A percentile compares a stretch with the other conserved stretches of the same genome.
These are phyloP conservation scores for Fulica atra DNA, from an alignment of 2,113 vertebrate genomes.

Conservation along the genomic window DNA sequence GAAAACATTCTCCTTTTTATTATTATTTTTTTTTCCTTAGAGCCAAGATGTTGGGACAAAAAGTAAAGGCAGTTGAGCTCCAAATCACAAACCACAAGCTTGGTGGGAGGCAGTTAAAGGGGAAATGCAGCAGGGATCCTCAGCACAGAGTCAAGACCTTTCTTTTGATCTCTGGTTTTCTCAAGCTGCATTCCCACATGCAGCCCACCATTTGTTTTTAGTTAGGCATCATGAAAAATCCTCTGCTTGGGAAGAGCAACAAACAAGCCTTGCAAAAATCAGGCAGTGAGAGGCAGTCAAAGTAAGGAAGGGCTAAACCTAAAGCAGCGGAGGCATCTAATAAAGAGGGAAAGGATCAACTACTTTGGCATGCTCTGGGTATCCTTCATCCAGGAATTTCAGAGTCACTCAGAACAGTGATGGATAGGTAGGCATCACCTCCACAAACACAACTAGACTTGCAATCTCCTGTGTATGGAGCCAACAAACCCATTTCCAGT, in stretches of 20 bases:
- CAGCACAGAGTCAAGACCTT: constrained; percentile 67
- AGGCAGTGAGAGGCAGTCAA: neutral
- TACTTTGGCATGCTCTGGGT: neutral
- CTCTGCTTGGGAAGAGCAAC: constrained; percentile 39
- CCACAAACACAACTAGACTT: neutral
- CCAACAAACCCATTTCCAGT: neutral
- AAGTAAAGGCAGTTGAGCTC: constrained; percentile 26
- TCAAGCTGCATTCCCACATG: constrained; percentile 71
- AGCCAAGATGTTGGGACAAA: neutral
- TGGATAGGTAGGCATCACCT: neutral
- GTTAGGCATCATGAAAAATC: constrained; percentile 58
- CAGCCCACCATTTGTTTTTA: constrained; percentile 57
- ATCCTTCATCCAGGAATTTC: neutral
- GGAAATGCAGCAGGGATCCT: constrained; percentile 52
- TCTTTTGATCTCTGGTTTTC: constrained; percentile 75
- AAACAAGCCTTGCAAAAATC: constrained; percentile 7
- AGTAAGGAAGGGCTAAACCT: constrained; percentile 8
- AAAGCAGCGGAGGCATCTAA: neutral
- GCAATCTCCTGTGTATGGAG: neutral
- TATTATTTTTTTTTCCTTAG: neutral
- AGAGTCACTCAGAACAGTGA: neutral
- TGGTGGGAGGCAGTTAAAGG: constrained; percentile 46
- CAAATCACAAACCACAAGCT: constrained; percentile 49
- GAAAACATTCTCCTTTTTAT: neutral
- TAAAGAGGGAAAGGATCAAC: neutral